phyloP scores from a whole-genome alignment of 1,140 invertebrate genomes.

The Agraylea sexmaculata region DNA sequence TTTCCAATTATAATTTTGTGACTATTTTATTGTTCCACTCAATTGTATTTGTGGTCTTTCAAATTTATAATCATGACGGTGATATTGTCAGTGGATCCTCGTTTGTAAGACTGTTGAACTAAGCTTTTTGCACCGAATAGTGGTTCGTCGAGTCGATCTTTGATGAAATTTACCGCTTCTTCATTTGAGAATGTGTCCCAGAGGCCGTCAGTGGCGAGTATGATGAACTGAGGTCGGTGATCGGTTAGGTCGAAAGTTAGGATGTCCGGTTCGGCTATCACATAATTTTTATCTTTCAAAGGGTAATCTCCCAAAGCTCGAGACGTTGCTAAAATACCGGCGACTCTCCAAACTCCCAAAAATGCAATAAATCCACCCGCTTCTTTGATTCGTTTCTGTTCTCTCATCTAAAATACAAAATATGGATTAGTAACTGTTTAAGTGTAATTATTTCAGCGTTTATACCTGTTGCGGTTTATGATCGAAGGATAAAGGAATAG shows the following conservation, averaged over 20 bases:
- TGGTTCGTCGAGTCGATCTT: conserved; percentile 68
- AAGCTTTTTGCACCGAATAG: conserved; percentile 83
- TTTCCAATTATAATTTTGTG: too few species aligned
- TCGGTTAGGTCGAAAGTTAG: conserved; percentile 81
- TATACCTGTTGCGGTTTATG: conserved; percentile 89
- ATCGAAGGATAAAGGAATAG: conserved; percentile 87
- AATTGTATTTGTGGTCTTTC: conserved; percentile 43
- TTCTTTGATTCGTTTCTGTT: conserved; percentile 77
- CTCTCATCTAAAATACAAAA: conserved; percentile 52
- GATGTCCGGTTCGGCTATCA: conserved; percentile 92
- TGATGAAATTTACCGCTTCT: conserved; percentile 81
- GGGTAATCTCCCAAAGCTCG: conserved; percentile 91
- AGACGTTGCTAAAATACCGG: conserved; percentile 90
- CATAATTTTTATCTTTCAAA: conserved; percentile 83
- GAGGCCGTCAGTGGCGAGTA: conserved; percentile 88
- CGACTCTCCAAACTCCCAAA: conserved; percentile 93
- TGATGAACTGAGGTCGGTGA: conserved; percentile 78
- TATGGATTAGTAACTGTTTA: conserved; percentile 4
- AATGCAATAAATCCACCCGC: conserved; percentile 89
- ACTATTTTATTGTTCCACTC: too few species aligned
- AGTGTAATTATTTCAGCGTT: conserved; percentile 18
- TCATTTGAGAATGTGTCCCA: conserved; percentile 95
- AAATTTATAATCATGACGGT: conserved; percentile 88
- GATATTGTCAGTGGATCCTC: conserved; percentile 91
- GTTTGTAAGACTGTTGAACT: conserved; percentile 78